These are phyloP conservation scores for Pristionchus maxplancki DNA, from an alignment of 2,888 invertebrate species.

Conservation along the genomic window DNA sequence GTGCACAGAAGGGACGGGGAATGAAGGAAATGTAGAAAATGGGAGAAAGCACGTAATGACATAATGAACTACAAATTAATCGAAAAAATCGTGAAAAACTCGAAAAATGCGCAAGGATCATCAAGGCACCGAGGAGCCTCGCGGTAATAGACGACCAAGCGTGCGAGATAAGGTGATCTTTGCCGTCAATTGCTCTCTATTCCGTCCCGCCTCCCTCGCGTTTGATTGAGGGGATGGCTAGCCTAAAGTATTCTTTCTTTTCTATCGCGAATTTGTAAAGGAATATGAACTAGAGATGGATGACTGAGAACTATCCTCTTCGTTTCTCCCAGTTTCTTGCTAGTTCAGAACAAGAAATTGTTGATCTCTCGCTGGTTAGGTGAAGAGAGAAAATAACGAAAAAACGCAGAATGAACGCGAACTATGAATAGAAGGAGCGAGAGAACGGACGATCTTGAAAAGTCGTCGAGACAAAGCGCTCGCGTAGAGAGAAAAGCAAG, in stretches of 20 bases:
- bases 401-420: background rate
- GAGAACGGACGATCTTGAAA: background rate
- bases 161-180: background rate
- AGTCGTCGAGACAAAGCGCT: background rate
- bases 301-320: no score
- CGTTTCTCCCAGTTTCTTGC: no score
- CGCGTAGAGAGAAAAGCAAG: no score
- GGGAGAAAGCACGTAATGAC: background rate
- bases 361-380: background rate
- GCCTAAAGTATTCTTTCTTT: background rate
- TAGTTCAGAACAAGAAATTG: no score
- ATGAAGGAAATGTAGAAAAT: background rate
- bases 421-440: no score
- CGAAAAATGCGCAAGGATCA: background rate
- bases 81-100: background rate
- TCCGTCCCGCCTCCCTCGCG: background rate
- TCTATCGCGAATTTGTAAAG: no score
- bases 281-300: no score
- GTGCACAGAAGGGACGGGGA: background rate
- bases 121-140: background rate
- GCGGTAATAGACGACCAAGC: background rate
- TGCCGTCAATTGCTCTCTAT: background rate
- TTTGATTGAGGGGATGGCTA: background rate
- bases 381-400: background rate
- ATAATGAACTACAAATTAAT: background rate